A percentile compares a stretch with the other conserved stretches of the same genome.
Conservation (phyloP, 2,888 invertebrate species). For the Nemurella pictetii region DNA sequence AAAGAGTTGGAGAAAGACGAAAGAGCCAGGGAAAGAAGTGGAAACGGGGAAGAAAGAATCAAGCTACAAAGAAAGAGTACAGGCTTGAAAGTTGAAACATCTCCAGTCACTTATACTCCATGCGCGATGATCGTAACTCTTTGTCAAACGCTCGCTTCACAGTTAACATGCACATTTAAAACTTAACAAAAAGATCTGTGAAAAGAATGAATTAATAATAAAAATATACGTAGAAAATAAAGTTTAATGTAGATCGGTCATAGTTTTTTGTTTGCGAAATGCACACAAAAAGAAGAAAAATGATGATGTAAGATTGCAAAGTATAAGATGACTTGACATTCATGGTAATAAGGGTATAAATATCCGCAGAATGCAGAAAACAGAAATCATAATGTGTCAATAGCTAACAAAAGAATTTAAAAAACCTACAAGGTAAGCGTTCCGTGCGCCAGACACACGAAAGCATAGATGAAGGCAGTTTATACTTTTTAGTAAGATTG, state of each 20-base stretch:
- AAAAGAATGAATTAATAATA: conserved; percentile 18
- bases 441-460: too few species aligned
- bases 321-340: neutral
- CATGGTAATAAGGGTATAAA: too few species aligned
- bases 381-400: too few species aligned
- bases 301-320: neutral
- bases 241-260: conserved; percentile 7
- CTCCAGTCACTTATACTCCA: conserved; percentile 6
- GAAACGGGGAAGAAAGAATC: conserved; percentile 17
- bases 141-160: conserved; percentile 4
- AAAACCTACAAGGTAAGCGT: too few species aligned
- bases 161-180: conserved; percentile 17
- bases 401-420: too few species aligned
- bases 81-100: neutral
- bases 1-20: conserved; percentile 26
- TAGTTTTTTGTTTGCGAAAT: neutral
- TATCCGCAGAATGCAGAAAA: too few species aligned
- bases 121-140: conserved; percentile 13
- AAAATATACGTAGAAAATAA: neutral
- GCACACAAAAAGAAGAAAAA: conserved; percentile 4
- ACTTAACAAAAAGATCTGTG: conserved; percentile 20
- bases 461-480: too few species aligned
- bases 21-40: conserved; percentile 18
- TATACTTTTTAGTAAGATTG: too few species aligned
- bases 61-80: conserved; percentile 25